Conservation (phyloP, 1,140 invertebrate species). For the Antheraea pernyi region DNA sequence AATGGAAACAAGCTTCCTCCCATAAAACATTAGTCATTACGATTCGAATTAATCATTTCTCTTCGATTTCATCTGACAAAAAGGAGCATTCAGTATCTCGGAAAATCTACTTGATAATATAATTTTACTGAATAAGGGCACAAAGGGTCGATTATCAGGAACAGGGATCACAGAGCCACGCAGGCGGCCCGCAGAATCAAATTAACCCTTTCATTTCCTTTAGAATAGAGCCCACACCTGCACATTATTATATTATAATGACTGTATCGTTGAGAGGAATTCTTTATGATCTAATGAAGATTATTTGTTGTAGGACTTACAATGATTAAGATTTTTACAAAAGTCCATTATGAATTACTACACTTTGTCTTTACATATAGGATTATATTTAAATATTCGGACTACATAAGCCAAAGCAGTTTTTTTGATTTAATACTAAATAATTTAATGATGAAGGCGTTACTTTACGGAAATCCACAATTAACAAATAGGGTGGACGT, state of each 20-base stretch:
- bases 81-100: neutral
- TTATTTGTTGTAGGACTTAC: no score
- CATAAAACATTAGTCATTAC: neutral
- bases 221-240: neutral
- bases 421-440: no score
- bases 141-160: constrained; percentile 1
- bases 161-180: neutral
- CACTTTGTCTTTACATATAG: no score
- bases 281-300: neutral
- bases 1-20: neutral
- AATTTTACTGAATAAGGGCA: neutral
- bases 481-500: no score
- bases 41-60: constrained; percentile 1
- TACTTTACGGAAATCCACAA: no score
- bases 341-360: no score
- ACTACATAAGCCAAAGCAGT: no score
- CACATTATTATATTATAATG: neutral
- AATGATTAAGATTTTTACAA: no score
- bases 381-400: no score
- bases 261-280: neutral
- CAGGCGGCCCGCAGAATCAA: neutral
- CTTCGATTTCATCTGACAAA: neutral
- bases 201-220: constrained; percentile 3
- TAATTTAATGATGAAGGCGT: no score
- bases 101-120: neutral